Percentiles rank a stretch among this genome's conserved stretches.
phyloP scores from a whole-genome alignment of 2,113 vertebrate species.

The Formicarius rufipectus region DNA sequence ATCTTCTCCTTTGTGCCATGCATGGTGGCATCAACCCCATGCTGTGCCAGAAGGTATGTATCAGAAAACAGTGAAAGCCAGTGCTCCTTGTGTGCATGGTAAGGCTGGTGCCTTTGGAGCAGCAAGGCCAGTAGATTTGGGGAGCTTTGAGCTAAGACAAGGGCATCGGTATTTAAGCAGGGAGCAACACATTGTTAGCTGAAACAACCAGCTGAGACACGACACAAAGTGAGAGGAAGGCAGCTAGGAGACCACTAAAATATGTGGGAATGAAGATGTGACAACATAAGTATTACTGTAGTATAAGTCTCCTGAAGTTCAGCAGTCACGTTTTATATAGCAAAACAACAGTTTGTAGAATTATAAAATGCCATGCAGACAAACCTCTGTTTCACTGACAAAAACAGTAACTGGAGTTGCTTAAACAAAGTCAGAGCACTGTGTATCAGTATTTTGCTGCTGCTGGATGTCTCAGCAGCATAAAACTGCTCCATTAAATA shows the following conservation, averaged over 20 bases:
- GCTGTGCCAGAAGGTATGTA: not conserved
- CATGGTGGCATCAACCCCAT: not conserved
- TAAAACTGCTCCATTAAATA: not conserved
- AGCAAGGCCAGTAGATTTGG: rapidly evolving
- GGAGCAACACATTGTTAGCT: not conserved
- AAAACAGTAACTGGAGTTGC: not conserved
- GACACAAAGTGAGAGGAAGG: not conserved
- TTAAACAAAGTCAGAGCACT: not conserved
- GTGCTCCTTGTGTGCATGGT: not conserved
- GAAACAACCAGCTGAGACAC: not conserved
- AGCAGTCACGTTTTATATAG: not conserved
- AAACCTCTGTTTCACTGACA: not conserved
- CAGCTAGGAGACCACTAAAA: not conserved
- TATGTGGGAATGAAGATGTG: not conserved
- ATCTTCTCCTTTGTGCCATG: not conserved
- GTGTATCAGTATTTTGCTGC: not conserved
- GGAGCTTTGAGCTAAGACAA: not conserved
- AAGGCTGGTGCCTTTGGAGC: not conserved
- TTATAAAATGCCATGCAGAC: not conserved
- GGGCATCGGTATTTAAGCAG: not conserved
- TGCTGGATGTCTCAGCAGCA: not conserved
- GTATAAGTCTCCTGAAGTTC: not conserved
- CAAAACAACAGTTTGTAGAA: not conserved
- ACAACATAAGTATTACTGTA: not conserved
- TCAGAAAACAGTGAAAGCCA: not conserved